Evolutionary conservation across 2,888 invertebrate species (phyloP).

Genomic region (Listrodromus nycthemerus): DNA sequence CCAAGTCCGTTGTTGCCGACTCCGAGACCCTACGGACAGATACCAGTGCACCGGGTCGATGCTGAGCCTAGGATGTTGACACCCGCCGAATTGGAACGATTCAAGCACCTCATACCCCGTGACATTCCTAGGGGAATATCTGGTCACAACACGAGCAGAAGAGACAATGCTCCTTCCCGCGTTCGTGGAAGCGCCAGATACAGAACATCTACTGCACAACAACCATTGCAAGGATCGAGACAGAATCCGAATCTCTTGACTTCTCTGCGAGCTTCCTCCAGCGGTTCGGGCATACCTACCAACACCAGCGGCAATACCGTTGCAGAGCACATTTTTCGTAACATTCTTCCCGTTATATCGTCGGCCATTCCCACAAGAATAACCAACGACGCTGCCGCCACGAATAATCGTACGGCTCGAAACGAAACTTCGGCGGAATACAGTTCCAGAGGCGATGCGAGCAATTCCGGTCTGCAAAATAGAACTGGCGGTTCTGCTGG

Average conservation of each 20-base stretch:
- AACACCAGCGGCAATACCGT: conserved; percentile 10
- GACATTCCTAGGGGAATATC: conserved; percentile 70
- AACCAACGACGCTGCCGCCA: not conserved
- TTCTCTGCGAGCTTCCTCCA: conserved; percentile 28
- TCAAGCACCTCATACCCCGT: conserved; percentile 80
- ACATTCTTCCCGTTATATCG: conserved; percentile 31
- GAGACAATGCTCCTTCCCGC: conserved; percentile 71
- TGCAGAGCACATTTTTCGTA: conserved; percentile 9
- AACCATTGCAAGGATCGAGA: conserved; percentile 21
- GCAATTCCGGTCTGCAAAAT: conserved; percentile 16
- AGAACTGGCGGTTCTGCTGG: conserved; percentile 2
- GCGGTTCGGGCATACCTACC: not conserved
- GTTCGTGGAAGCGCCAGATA: conserved; percentile 68
- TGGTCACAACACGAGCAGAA: conserved; percentile 69
- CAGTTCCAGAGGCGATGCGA: conserved; percentile 24
- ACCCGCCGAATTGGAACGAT: conserved; percentile 85
- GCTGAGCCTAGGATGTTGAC: conserved; percentile 86
- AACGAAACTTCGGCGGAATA: conserved; percentile 9
- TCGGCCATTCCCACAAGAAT: conserved; percentile 1
- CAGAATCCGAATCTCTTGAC: conserved; percentile 26
- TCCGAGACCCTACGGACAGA: conserved; percentile 83
- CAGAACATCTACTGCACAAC: conserved; percentile 36
- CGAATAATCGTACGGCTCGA: not conserved
- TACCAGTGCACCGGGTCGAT: conserved; percentile 87
- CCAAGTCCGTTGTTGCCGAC: conserved; percentile 73